A percentile compares a stretch with the other conserved stretches of the same genome.
phyloP scores from a whole-genome alignment of 2,797 vertebrate species.

The Silurus lanzhouensis region DNA sequence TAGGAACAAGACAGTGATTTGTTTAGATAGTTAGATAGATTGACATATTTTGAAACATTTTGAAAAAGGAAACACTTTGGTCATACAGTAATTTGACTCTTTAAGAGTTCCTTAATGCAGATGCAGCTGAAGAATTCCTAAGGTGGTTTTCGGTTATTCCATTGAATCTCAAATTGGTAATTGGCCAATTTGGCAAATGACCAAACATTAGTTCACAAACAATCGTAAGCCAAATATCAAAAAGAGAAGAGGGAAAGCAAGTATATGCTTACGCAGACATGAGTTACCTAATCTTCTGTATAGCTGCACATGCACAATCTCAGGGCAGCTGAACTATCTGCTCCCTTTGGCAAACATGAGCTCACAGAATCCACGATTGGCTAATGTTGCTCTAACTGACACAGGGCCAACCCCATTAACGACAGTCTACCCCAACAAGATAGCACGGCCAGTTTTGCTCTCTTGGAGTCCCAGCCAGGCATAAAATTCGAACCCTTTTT shows the following conservation, averaged over 20 bases:
- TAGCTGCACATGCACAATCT: not conserved
- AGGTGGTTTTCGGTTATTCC: not conserved
- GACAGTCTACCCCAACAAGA: no score
- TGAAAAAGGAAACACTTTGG: not conserved
- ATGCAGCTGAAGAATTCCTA: not conserved
- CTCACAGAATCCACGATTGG: not conserved
- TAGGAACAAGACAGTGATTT: not conserved
- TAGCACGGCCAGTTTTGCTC: not conserved
- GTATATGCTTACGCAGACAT: not conserved
- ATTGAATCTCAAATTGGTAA: not conserved
- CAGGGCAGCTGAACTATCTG: not conserved
- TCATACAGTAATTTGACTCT: not conserved
- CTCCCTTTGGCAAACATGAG: not conserved
- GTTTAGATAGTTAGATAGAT: not conserved
- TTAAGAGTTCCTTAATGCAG: not conserved
- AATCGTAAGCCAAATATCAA: not conserved
- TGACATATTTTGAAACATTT: not conserved
- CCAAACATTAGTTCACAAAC: not conserved
- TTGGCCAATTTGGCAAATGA: not conserved
- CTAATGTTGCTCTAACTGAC: not conserved
- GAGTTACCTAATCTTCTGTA: not conserved
- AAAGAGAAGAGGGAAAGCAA: not conserved
- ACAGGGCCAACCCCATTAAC: not conserved
- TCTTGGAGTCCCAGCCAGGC: not conserved
- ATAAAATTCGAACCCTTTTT: not conserved